Percentiles rank a stretch among this genome's conserved stretches.
Evolutionary conservation across 2,888 invertebrate species (phyloP).

Genomic region (Rhamphomyia laevipes): DNA sequence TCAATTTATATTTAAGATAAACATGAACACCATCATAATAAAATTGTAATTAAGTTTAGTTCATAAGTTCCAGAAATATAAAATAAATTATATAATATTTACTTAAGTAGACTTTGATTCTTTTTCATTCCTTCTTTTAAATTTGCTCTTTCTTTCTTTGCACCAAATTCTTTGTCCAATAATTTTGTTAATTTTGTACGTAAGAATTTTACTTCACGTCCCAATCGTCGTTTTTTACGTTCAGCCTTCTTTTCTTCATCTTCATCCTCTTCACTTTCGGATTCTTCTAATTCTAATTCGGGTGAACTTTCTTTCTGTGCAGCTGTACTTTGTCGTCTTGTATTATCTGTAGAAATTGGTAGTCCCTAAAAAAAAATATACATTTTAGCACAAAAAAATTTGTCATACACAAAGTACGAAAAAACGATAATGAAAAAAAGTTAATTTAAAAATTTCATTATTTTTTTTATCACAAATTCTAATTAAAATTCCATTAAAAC

Average conservation of each 20-base stretch:
- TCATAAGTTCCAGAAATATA: too few relatives aligned
- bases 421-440: not conserved
- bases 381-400: too few relatives aligned
- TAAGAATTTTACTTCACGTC: slow-evolving; percentile 33
- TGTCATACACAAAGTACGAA: too few relatives aligned
- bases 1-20: too few relatives aligned
- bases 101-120: slow-evolving; percentile 63
- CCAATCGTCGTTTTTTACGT: slow-evolving; percentile 57
- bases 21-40: too few relatives aligned
- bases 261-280: slow-evolving; percentile 53
- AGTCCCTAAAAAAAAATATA: slow-evolving; percentile 4
- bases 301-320: slow-evolving; percentile 44
- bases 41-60: too few relatives aligned
- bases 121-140: slow-evolving; percentile 72
- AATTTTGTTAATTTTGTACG: slow-evolving; percentile 40
- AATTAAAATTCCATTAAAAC: not conserved
- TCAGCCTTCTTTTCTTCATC: slow-evolving; percentile 50
- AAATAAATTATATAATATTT: slow-evolving; percentile 13
- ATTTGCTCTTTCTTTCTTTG: slow-evolving; percentile 65
- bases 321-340: slow-evolving; percentile 34
- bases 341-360: slow-evolving; percentile 23
- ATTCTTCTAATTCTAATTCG: slow-evolving; percentile 47
- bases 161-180: slow-evolving; percentile 55
- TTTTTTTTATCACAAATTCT: slow-evolving; percentile 2
- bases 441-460: slow-evolving; percentile 6